Evolutionary conservation across 1,140 invertebrate species (phyloP), one percentile per base, ranked within the genome.

Genomic region (Drosophila watanabei): DNA sequence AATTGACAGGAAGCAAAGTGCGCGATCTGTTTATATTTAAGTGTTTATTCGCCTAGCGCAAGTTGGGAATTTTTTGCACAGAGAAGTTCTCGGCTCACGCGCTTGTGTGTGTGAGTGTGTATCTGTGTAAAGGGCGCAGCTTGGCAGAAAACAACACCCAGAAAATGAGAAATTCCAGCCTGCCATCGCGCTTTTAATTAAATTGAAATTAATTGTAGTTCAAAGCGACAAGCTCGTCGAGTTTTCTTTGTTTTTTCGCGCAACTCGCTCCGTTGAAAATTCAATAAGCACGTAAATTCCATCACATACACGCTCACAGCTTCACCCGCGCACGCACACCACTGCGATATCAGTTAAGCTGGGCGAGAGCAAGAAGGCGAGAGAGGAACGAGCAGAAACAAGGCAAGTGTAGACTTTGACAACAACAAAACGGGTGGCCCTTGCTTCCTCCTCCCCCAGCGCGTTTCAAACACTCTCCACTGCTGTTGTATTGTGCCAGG

Each of bases 241-340:
- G 30, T 32, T 62, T 52, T 63, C 37, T 32, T 54, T 58, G 37
- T 52, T 65, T 75, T 48, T 84, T 80, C 73, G 64, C 81, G 56
- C 73, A 84, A 89, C 85, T 79, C 68, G 63, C 60, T 58, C 75
- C 37, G 20, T 71, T 70, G 85, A 89, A 89, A 88, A 90, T 82
- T 90, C 85, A 89, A 90, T 90, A 89, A 90, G 86, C 78, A 89
- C 81, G 78, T 77, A 89, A 89, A 88, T 89, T 88, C 80, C 84
- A 80, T 69, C 69, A 80, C 84, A 78, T 58, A 76, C 79, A 62
- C 59, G 70, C 33, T 35, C 13, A 63, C 64, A 54, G 60, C 58
- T 45, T 51, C 35, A 46, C 39, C 32, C 61, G 58, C 56, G 64
- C 39, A 65, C 82, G 45, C 54, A 65, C 39, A 86, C 61, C 41